phyloP scores from a whole-genome alignment of 1,140 invertebrate genomes.

The Aphelenchoides besseyi region DNA sequence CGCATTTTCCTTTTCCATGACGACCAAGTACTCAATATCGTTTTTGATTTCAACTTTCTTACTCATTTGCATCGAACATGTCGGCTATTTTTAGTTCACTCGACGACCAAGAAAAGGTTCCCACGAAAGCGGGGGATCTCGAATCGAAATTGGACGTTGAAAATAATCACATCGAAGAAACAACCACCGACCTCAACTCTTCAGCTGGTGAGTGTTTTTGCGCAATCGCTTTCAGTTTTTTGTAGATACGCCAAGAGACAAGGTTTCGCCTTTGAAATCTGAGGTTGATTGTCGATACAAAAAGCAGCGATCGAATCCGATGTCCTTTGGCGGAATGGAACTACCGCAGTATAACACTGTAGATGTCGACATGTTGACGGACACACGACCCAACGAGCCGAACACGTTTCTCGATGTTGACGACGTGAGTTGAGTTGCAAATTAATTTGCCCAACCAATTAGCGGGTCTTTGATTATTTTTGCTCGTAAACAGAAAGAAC shows the following conservation, averaged over 20 bases:
- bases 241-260: neutral
- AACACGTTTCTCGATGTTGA: neutral
- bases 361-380: neutral
- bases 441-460: too few relatives aligned
- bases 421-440: neutral
- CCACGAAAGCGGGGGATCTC: neutral
- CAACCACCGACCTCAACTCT: neutral
- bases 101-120: neutral
- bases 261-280: neutral
- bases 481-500: too few relatives aligned
- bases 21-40: neutral
- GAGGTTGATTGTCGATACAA: neutral
- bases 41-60: neutral
- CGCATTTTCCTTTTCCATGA: conserved; percentile 5
- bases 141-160: neutral
- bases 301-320: too few relatives aligned
- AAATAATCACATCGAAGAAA: neutral
- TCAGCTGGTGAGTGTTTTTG: neutral
- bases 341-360: neutral
- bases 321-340: too few relatives aligned
- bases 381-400: neutral
- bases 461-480: too few relatives aligned
- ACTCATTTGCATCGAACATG: neutral
- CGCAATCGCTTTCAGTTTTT: neutral
- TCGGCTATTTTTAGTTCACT: neutral